These are phyloP conservation scores for Leptoteleia sp. DNA, from an alignment of 1,140 invertebrate genomes.

Conservation along the genomic window DNA sequence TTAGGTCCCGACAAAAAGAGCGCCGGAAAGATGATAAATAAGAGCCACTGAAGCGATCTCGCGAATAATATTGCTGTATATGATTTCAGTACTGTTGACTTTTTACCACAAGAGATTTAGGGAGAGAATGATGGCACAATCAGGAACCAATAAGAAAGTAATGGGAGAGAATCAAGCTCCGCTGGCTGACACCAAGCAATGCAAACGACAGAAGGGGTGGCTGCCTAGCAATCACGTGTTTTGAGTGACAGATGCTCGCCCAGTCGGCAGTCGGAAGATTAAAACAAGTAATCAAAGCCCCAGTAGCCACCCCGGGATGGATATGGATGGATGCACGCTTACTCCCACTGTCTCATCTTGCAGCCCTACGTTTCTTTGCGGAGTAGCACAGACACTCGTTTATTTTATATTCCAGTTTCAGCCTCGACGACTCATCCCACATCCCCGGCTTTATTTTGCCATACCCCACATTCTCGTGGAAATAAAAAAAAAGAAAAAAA, in stretches of 20 bases:
- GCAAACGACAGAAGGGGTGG: constrained; percentile 66
- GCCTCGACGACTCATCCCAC: constrained; percentile 47
- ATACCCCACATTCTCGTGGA: constrained; percentile 41
- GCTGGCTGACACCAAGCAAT: constrained; percentile 63
- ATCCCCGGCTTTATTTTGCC: constrained; percentile 33
- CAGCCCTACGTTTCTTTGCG: constrained; percentile 55
- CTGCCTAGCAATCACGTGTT: constrained; percentile 79
- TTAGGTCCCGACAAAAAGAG: not conserved
- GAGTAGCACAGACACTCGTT: constrained; percentile 51
- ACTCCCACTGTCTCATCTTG: constrained; percentile 63
- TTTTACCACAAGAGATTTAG: constrained; percentile 58
- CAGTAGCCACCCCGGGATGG: constrained; percentile 66
- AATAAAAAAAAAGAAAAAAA: constrained; percentile 35
- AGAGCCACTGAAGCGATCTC: constrained; percentile 23
- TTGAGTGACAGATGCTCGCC: constrained; percentile 82
- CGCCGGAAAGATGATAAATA: constrained; percentile 26
- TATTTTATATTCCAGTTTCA: constrained; percentile 52
- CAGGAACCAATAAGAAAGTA: constrained; percentile 67
- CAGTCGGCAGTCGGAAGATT: constrained; percentile 80
- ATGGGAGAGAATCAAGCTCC: constrained; percentile 61
- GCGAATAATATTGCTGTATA: constrained; percentile 40
- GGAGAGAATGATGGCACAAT: constrained; percentile 60
- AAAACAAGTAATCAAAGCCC: constrained; percentile 82
- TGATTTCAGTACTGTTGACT: constrained; percentile 49
- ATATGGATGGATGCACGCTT: constrained; percentile 66